Percentiles rank a stretch among this genome's conserved stretches.
phyloP scores from a whole-genome alignment of 2,113 vertebrate genomes.

The Salminus brasiliensis region DNA sequence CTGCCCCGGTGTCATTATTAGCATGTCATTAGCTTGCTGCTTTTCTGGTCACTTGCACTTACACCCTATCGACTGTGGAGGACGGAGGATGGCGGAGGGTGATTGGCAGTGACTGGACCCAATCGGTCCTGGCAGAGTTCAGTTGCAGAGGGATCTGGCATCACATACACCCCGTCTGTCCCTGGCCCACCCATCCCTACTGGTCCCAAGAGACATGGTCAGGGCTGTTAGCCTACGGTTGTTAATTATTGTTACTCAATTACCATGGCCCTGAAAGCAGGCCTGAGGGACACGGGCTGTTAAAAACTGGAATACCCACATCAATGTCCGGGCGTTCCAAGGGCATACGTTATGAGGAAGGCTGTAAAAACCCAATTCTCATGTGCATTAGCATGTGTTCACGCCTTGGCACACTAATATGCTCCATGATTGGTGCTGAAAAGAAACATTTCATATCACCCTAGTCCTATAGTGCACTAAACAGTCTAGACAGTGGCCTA shows the following conservation, averaged over 20 bases:
- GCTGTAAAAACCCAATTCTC: slow-evolving; percentile 24
- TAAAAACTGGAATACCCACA: slow-evolving; percentile 27
- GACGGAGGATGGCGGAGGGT: background rate
- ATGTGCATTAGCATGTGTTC: slow-evolving; percentile 27
- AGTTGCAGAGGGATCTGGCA: background rate
- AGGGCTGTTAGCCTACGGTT: slow-evolving; percentile 17
- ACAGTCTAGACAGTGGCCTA: background rate
- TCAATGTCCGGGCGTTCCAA: slow-evolving; percentile 17
- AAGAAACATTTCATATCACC: slow-evolving; percentile 19
- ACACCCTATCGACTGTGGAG: background rate
- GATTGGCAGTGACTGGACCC: slow-evolving; percentile 2
- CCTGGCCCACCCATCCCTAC: background rate
- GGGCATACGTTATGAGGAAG: slow-evolving; percentile 34
- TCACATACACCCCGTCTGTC: background rate
- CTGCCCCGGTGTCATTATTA: slow-evolving; percentile 7
- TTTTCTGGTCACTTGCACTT: slow-evolving; percentile 39
- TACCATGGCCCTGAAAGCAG: slow-evolving; percentile 23
- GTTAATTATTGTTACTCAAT: slow-evolving; percentile 47
- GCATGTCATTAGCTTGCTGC: slow-evolving; percentile 25
- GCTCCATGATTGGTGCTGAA: slow-evolving; percentile 12
- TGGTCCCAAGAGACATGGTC: background rate
- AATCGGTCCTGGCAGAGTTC: background rate
- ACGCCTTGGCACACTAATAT: background rate
- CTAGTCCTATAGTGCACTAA: background rate
- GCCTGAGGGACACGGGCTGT: slow-evolving; percentile 14